A percentile compares a stretch with the other conserved stretches of the same genome.
phyloP scores from a whole-genome alignment of 2,888 invertebrate species.

The Lasioglossum zephyrum region DNA sequence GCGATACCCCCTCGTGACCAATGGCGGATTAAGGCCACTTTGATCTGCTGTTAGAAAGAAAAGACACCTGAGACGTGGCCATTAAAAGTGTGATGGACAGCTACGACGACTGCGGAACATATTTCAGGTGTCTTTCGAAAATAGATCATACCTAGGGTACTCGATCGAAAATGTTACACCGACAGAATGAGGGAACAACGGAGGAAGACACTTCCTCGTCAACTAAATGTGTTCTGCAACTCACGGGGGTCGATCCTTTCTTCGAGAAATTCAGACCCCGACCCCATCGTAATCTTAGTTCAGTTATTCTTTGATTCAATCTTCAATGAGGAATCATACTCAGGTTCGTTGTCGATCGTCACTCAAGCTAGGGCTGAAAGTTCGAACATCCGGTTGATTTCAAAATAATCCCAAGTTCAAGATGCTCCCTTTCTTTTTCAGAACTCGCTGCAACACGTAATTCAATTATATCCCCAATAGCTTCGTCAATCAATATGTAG shows the following conservation, averaged over 20 bases:
- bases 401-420: background rate
- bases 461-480: background rate
- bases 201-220: background rate
- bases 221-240: background rate
- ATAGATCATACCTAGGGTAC: background rate
- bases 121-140: background rate
- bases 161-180: background rate
- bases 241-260: background rate
- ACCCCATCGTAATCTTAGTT: background rate
- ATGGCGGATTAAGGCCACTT: background rate
- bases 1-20: background rate
- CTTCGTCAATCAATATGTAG: background rate
- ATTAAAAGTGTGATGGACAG: background rate
- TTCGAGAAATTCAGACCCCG: background rate
- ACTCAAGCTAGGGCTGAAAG: background rate
- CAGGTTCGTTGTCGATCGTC: background rate
- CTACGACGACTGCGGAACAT: background rate
- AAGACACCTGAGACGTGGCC: background rate
- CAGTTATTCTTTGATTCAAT: background rate
- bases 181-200: background rate
- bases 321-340: background rate
- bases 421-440: background rate
- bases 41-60: background rate
- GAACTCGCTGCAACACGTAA: background rate
- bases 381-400: background rate